phyloP scores from a whole-genome alignment of 2,113 vertebrate species.

The Strix uralensis region DNA sequence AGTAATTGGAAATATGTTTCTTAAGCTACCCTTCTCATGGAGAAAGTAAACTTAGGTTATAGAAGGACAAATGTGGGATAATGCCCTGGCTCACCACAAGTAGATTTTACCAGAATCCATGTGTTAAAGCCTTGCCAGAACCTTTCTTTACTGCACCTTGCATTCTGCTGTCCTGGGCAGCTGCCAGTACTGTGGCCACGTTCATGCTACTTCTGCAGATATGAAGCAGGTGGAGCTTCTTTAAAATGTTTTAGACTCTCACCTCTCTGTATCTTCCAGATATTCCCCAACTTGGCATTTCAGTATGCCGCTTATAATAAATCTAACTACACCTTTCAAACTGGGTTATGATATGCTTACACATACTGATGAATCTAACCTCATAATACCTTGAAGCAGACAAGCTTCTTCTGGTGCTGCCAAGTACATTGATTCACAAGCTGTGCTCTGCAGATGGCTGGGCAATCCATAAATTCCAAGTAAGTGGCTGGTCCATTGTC shows the following conservation, averaged over 20 bases:
- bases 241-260: background rate
- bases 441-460: conserved; percentile 25
- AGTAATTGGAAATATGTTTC: background rate
- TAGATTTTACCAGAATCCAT: background rate
- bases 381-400: conserved; percentile 3
- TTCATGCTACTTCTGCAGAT: background rate
- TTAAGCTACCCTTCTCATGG: background rate
- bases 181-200: background rate
- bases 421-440: conserved; percentile 6
- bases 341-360: background rate
- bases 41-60: background rate
- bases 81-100: background rate
- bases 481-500: background rate
- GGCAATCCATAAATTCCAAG: background rate
- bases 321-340: background rate
- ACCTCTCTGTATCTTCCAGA: background rate
- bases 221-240: background rate
- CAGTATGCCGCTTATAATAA: background rate
- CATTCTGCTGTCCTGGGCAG: background rate
- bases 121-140: background rate
- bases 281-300: background rate
- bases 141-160: background rate
- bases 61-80: background rate
- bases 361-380: background rate
- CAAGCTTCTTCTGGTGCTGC: background rate